A percentile compares a stretch with the other conserved stretches of the same genome.
phyloP scores from a whole-genome alignment of 23 tunicate genomes.

The Trididemnum nubilum region DNA sequence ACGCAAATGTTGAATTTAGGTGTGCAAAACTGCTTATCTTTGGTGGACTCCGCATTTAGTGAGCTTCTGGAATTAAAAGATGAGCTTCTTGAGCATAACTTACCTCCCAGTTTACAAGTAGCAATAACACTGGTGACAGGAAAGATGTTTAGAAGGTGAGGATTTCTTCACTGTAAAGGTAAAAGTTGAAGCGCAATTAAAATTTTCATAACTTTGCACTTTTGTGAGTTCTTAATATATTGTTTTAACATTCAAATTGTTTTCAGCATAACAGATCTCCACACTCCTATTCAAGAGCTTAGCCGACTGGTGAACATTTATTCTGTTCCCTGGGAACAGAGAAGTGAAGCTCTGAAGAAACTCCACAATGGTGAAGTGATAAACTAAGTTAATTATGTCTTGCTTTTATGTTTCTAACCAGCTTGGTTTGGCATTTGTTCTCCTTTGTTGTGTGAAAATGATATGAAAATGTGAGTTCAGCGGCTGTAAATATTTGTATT shows the following conservation, averaged over 20 bases:
- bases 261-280: constrained; percentile 84
- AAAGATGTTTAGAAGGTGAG: constrained; percentile 79
- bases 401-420: too few species aligned
- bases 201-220: not conserved
- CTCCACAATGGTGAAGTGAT: constrained; percentile 74
- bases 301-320: constrained; percentile 77
- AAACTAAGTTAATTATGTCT: too few species aligned
- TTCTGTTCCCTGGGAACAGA: constrained; percentile 92
- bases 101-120: constrained; percentile 84
- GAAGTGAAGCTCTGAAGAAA: constrained; percentile 85
- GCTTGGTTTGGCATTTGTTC: too few species aligned
- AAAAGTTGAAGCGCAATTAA: too few species aligned
- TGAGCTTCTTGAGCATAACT: constrained; percentile 73
- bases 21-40: constrained; percentile 64
- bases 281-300: constrained; percentile 89
- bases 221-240: too few species aligned
- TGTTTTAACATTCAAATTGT: too few species aligned
- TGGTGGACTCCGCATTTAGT: constrained; percentile 75
- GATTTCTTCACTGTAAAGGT: too few species aligned
- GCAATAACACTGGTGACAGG: constrained; percentile 61
- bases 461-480: too few species aligned
- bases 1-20: too few species aligned
- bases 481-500: too few species aligned
- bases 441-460: too few species aligned
- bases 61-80: constrained; percentile 86